Base-by-base conservation (phyloP, 2,797 vertebrate species). In the Heterohyrax brucei region DNA sequence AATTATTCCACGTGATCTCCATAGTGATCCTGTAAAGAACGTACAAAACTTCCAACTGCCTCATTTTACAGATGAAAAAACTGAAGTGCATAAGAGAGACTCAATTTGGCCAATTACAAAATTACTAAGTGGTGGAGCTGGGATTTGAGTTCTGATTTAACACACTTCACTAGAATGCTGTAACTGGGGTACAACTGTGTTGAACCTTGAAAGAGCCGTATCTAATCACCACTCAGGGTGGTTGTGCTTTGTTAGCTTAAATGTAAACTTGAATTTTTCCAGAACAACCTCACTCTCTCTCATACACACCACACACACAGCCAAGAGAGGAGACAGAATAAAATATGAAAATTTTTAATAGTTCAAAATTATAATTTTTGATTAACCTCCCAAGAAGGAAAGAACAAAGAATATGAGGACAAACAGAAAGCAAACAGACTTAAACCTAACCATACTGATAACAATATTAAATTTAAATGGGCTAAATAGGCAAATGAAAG, bases 251-350 rank as follows among this genome's bases (percentile, higher is more conserved):
- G 12, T 86, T 61, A 92, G 19, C 70, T 86, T 33, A 86, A 50
- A 56, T 93, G 50, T 93, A 59, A 92, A 61, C 75, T 28, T 62
- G 21, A 79, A 72, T 72, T 64, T 62, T 79, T 50, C 39, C 33
- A 59, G 4, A 82, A 16, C 22, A 75, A 33, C n/a, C n/a, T 24
- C 7, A 13, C 66, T 56, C 26, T 24, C 33, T 44, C 2, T 30
- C 28, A 30, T 13, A 68, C 28, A 68, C 66, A 68, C 53, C 13
- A 68, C 13, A 68, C 24, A 64, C 62, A 64, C 9, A 66, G 64
- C 24, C 46, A 73, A 73, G 1, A 7, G 46, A 59, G 18, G 24
- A 73, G 24, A 87, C 3, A 50, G 30, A 50, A 80, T 33, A n/a
- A 28, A 84, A 46, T 59, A 73, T 77, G 50, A 33, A 77, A 68